These are phyloP conservation scores for Ferdinandea cuprea DNA, from an alignment of 2,888 invertebrate species.

Conservation along the genomic window DNA sequence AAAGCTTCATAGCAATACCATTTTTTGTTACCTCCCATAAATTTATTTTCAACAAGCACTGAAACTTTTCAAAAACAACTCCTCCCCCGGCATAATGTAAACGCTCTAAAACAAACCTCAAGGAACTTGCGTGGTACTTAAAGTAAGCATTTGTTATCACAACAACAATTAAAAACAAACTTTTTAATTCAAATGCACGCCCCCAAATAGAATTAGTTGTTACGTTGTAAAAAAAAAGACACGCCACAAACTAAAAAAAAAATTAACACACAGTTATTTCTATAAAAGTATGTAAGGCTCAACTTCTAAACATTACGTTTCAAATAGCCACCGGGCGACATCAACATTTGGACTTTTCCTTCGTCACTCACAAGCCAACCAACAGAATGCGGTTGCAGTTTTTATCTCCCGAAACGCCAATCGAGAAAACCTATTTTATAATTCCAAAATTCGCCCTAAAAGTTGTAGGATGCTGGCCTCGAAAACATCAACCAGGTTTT, in stretches of 20 bases:
- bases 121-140: too few relatives aligned
- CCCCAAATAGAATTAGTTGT: background rate
- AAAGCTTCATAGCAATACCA: too few relatives aligned
- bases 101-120: background rate
- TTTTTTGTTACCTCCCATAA: too few relatives aligned
- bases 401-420: slow-evolving; percentile 75
- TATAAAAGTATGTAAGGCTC: background rate
- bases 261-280: background rate
- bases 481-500: slow-evolving; percentile 68
- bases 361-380: background rate
- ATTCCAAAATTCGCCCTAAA: slow-evolving; percentile 78
- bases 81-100: background rate
- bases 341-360: background rate
- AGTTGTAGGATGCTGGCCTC: slow-evolving; percentile 81
- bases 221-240: too few relatives aligned
- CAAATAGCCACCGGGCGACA: background rate
- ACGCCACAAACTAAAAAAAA: background rate
- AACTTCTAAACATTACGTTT: background rate
- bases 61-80: background rate
- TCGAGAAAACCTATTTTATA: slow-evolving; percentile 77
- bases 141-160: background rate
- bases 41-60: too few relatives aligned
- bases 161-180: too few relatives aligned
- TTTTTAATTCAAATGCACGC: background rate
- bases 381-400: slow-evolving; percentile 70